These are phyloP conservation scores for Oryzias javanicus DNA, from an alignment of 2,113 vertebrate genomes.

Conservation along the genomic window DNA sequence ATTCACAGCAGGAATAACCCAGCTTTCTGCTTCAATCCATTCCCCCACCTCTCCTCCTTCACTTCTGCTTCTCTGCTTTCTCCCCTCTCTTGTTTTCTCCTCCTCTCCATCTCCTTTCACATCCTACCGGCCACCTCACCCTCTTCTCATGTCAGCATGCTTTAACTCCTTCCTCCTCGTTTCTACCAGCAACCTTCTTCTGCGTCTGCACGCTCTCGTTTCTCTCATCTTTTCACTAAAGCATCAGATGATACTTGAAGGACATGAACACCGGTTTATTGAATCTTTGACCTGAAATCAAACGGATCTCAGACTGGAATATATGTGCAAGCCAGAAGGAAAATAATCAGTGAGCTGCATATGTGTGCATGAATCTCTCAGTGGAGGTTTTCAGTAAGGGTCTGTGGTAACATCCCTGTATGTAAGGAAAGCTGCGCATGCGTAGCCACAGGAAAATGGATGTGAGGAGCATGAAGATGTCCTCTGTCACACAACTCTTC, in stretches of 20 bases:
- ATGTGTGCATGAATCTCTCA: too few relatives aligned
- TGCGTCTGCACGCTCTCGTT: constrained; percentile 33
- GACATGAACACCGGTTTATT: not conserved
- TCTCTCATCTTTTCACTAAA: constrained; percentile 8
- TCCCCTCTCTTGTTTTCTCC: constrained; percentile 62
- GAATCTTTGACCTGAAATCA: too few relatives aligned
- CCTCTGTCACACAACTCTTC: too few relatives aligned
- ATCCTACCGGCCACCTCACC: constrained; percentile 69
- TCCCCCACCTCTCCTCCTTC: constrained; percentile 72
- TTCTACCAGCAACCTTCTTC: constrained; percentile 42
- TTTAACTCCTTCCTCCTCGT: constrained; percentile 63
- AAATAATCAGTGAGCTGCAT: too few relatives aligned
- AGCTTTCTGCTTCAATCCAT: constrained; percentile 75
- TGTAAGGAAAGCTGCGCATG: too few relatives aligned
- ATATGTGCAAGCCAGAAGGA: too few relatives aligned
- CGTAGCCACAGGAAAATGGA: too few relatives aligned
- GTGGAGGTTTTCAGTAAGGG: too few relatives aligned
- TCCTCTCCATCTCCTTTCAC: too few relatives aligned
- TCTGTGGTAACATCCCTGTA: too few relatives aligned
- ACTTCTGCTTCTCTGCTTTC: constrained; percentile 68
- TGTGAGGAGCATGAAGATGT: too few relatives aligned
- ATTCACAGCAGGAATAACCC: constrained; percentile 70
- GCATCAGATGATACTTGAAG: constrained; percentile 8
- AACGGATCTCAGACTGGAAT: too few relatives aligned
- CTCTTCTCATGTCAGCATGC: constrained; percentile 56